Conservation (phyloP, 2,797 vertebrate genomes). For the Lagocephalus sceleratus region DNA sequence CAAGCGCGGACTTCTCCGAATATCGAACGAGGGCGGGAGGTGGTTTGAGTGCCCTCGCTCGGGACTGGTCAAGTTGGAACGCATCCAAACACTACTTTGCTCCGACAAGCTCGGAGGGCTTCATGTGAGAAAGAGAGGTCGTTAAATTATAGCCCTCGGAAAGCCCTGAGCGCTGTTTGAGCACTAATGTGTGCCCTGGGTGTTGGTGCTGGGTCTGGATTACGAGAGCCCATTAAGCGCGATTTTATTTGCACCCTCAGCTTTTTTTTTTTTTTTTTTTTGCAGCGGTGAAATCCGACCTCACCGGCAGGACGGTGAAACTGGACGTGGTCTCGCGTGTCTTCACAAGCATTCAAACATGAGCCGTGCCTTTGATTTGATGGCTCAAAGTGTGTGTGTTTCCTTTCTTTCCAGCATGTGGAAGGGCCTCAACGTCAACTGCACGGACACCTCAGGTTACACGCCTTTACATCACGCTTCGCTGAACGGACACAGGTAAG, state of each 20-base stretch:
- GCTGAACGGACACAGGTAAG: conserved; percentile 95
- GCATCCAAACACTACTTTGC: conserved; percentile 48
- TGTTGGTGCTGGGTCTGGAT: conserved; percentile 5
- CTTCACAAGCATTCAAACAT: neutral
- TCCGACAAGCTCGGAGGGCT: conserved; percentile 33
- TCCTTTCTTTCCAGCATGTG: conserved; percentile 85
- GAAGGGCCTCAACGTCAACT: conserved; percentile 96
- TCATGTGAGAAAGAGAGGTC: conserved; percentile 54
- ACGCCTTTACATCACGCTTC: conserved; percentile 94
- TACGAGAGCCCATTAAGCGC: conserved; percentile 13
- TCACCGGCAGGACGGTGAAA: conserved; percentile 29
- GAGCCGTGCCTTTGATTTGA: neutral
- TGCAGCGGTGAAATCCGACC: neutral
- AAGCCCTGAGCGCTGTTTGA: conserved; percentile 36
- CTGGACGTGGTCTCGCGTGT: conserved; percentile 1
- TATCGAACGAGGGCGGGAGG: too few species aligned
- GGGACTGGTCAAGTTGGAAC: conserved; percentile 29
- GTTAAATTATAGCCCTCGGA: conserved; percentile 51
- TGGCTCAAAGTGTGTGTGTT: conserved; percentile 6
- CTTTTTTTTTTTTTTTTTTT: conserved; percentile 12
- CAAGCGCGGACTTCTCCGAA: too few species aligned
- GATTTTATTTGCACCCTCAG: conserved; percentile 44
- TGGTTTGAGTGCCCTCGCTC: conserved; percentile 18
- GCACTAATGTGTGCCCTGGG: conserved; percentile 1
- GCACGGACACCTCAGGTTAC: conserved; percentile 93